Conservation (phyloP, 2,888 invertebrate species). For the Drepanosiphum platanoidis region DNA sequence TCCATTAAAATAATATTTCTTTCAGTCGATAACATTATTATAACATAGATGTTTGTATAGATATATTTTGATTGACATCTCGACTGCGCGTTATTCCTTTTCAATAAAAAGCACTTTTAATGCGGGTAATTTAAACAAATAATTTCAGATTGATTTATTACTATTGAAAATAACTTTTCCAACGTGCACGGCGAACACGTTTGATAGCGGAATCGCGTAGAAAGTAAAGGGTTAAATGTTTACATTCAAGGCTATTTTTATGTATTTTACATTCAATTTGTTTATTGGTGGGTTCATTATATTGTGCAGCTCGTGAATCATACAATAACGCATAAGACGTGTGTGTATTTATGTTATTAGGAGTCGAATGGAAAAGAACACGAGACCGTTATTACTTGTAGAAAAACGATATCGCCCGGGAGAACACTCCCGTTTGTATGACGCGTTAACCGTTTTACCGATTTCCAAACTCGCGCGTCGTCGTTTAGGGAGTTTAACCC, state of each 20-base stretch:
- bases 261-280: background rate
- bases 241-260: background rate
- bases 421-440: slow-evolving; percentile 4
- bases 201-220: background rate
- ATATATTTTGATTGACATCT: background rate
- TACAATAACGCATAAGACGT: background rate
- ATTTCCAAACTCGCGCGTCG: background rate
- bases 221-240: slow-evolving; percentile 3
- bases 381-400: background rate
- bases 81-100: background rate
- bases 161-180: background rate
- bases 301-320: background rate
- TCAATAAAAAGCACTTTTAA: background rate
- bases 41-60: too few relatives aligned
- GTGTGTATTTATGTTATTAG: slow-evolving; percentile 8
- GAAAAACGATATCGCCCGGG: background rate
- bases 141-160: background rate
- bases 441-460: slow-evolving; percentile 1
- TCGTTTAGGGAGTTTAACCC: slow-evolving; percentile 12
- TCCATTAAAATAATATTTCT: background rate
- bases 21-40: background rate
- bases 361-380: background rate
- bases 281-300: background rate
- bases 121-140: background rate
- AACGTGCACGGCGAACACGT: background rate